Conservation (phyloP, 2,797 vertebrate genomes). For the Acanthurus tractus region DNA sequence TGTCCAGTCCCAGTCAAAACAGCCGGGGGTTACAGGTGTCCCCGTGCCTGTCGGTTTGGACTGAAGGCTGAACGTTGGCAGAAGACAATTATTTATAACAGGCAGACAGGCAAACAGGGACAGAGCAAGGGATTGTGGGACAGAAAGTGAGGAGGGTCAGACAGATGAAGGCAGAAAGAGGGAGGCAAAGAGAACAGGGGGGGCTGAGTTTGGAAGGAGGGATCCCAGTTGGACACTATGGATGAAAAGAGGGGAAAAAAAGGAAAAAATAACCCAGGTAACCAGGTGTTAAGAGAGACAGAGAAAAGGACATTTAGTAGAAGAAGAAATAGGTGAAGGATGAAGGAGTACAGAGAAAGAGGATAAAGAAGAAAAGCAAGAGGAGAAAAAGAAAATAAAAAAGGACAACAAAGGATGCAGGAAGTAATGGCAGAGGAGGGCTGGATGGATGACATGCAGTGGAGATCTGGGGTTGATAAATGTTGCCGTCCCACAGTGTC, state of each 20-base stretch:
- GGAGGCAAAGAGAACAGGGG: not conserved
- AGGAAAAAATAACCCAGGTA: too few species aligned
- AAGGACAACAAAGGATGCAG: not conserved
- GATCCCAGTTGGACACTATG: too few species aligned
- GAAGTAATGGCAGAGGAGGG: not conserved
- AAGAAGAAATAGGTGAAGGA: not conserved
- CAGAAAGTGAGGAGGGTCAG: conserved; percentile 13
- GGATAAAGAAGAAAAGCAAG: not conserved
- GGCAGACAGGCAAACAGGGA: conserved; percentile 56
- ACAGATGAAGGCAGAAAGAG: conserved; percentile 15
- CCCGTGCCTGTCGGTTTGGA: conserved; percentile 30
- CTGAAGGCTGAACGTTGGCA: conserved; percentile 38
- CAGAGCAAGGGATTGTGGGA: conserved; percentile 20
- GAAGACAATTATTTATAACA: conserved; percentile 51
- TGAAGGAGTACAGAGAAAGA: not conserved
- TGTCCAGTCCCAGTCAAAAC: conserved; percentile 40
- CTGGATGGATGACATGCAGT: not conserved
- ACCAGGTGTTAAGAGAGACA: not conserved
- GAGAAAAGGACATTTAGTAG: not conserved
- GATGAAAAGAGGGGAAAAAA: too few species aligned
- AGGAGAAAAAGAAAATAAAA: not conserved
- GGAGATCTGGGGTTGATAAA: conserved; percentile 4
- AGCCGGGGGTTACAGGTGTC: conserved; percentile 42
- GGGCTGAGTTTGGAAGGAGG: too few species aligned
- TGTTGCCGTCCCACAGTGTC: conserved; percentile 5